A percentile compares a stretch with the other conserved stretches of the same genome.
phyloP scores from a whole-genome alignment of 2,113 vertebrate genomes.

The Nesogale talazaci region DNA sequence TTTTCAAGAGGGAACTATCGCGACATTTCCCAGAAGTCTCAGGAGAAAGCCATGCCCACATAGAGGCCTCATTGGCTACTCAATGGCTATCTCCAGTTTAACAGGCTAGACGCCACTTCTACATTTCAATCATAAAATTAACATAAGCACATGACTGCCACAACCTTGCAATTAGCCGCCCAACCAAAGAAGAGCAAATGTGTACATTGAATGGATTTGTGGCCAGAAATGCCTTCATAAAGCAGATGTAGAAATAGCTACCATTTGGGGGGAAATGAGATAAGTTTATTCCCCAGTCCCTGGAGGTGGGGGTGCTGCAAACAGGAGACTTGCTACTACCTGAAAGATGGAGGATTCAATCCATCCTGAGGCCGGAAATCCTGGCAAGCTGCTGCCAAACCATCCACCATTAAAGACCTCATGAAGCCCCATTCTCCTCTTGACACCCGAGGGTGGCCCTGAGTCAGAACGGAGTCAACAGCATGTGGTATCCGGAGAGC shows the following conservation, averaged over 20 bases:
- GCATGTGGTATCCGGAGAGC: not conserved
- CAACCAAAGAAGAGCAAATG: slow-evolving; percentile 5
- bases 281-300: not conserved
- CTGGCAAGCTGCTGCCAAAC: not conserved
- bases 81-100: no score
- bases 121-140: no score
- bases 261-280: not conserved
- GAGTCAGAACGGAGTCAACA: not conserved
- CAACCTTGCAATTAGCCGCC: no score
- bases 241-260: not conserved
- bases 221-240: not conserved
- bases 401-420: not conserved
- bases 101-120: no score
- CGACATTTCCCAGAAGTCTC: no score
- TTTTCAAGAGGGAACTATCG: no score
- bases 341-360: not conserved
- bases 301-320: not conserved
- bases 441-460: not conserved
- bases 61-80: no score
- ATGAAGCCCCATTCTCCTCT: not conserved
- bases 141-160: no score
- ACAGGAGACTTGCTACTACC: not conserved
- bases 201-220: not conserved
- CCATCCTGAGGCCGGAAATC: not conserved
- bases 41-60: no score